Percentiles rank a stretch among this genome's conserved stretches.
These are phyloP conservation scores for Cottoperca gobio DNA, from an alignment of 2,797 vertebrate genomes.

Conservation along the genomic window DNA sequence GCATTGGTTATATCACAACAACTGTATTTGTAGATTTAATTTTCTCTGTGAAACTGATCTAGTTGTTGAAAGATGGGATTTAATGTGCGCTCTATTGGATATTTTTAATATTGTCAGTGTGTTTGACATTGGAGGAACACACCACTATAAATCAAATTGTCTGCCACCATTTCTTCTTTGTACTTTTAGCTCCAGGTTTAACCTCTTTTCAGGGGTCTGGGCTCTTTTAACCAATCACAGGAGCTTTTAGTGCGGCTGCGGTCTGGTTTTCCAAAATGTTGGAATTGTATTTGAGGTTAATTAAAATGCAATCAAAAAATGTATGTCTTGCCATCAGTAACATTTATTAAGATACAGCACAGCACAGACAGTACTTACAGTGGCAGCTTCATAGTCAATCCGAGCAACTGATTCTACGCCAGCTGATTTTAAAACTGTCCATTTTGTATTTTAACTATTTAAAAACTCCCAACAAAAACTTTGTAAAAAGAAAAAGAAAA, in stretches of 20 bases:
- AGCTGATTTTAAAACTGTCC: constrained; percentile 55
- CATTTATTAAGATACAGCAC: constrained; percentile 31
- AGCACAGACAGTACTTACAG: not conserved
- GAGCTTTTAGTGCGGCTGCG: constrained; percentile 47
- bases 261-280: constrained; percentile 62
- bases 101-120: constrained; percentile 73
- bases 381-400: constrained; percentile 1
- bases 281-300: not conserved
- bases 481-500: not conserved
- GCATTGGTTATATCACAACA: constrained; percentile 52
- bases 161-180: constrained; percentile 46
- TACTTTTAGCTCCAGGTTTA: constrained; percentile 28
- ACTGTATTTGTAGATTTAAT: constrained; percentile 68
- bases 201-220: constrained; percentile 27
- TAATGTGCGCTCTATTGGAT: constrained; percentile 54
- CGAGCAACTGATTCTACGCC: constrained; percentile 24
- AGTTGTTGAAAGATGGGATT: constrained; percentile 56
- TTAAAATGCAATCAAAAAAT: not conserved
- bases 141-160: constrained; percentile 50
- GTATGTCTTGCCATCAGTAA: constrained; percentile 17
- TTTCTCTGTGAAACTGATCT: constrained; percentile 71
- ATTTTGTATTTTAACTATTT: constrained; percentile 55
- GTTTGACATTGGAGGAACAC: constrained; percentile 55
- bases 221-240: constrained; percentile 42
- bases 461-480: constrained; percentile 1